Percentiles rank a stretch among this genome's conserved stretches.
These are phyloP conservation scores for Cranoglanis bouderius DNA, from an alignment of 2,113 vertebrate species.

Conservation along the genomic window DNA sequence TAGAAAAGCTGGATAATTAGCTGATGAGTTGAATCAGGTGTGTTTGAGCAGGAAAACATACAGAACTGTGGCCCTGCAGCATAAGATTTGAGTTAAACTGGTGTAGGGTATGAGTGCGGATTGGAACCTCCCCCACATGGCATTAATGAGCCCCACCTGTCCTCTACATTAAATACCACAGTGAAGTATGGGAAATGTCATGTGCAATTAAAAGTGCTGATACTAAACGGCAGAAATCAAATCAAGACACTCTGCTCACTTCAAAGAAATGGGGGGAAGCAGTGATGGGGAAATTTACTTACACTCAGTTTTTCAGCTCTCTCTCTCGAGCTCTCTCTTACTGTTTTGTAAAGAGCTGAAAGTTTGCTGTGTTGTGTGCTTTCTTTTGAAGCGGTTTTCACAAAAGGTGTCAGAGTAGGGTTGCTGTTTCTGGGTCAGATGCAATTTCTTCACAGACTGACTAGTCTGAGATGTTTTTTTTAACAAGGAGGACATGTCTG, in stretches of 20 bases:
- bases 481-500: background rate
- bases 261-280: slow-evolving; percentile 40
- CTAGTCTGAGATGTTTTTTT: background rate
- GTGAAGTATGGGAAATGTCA: slow-evolving; percentile 80
- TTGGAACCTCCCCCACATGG: slow-evolving; percentile 40
- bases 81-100: background rate
- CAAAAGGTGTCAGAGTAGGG: background rate
- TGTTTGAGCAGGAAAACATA: background rate
- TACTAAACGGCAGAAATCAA: slow-evolving; percentile 79
- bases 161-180: slow-evolving; percentile 82
- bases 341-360: background rate
- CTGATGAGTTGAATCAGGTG: slow-evolving; percentile 14
- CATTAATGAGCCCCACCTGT: slow-evolving; percentile 82
- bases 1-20: slow-evolving; percentile 9
- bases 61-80: background rate
- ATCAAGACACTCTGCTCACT: slow-evolving; percentile 58
- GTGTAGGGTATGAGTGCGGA: slow-evolving; percentile 27
- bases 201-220: slow-evolving; percentile 83
- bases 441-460: background rate
- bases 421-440: background rate
- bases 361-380: background rate
- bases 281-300: slow-evolving; percentile 56
- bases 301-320: slow-evolving; percentile 34
- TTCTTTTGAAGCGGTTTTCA: background rate
- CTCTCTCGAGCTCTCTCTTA: background rate